A percentile compares a stretch with the other conserved stretches of the same genome.
Conservation (phyloP, 2,113 vertebrate genomes). For the Dolichallabes microphthalmus region DNA sequence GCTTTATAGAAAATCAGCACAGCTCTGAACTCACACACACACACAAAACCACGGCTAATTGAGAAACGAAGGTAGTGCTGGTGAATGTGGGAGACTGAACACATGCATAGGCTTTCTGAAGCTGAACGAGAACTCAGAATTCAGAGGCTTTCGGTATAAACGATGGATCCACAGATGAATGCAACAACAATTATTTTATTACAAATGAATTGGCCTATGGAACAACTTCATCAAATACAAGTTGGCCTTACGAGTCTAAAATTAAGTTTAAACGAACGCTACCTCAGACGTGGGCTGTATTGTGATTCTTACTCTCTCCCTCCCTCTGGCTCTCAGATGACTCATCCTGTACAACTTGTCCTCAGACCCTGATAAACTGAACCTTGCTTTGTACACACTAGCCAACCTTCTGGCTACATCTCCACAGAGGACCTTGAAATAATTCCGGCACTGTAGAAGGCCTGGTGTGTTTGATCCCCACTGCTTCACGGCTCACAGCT, state of each 20-base stretch:
- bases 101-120: conserved; percentile 23
- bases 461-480: conserved; percentile 46
- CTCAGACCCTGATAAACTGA: conserved; percentile 41
- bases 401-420: conserved; percentile 41
- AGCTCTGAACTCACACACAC: conserved; percentile 4
- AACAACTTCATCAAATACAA: conserved; percentile 45
- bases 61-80: conserved; percentile 37
- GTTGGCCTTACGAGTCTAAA: conserved; percentile 52
- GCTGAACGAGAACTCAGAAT: conserved; percentile 49
- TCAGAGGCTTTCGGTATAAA: conserved; percentile 52
- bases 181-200: conserved; percentile 62
- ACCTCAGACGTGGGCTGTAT: conserved; percentile 26
- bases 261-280: conserved; percentile 50
- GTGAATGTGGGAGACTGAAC: conserved; percentile 34
- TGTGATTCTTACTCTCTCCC: conserved; percentile 28
- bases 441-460: conserved; percentile 55
- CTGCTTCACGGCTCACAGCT: conserved; percentile 80
- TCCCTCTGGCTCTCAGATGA: conserved; percentile 33
- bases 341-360: conserved; percentile 39
- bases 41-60: conserved; percentile 42
- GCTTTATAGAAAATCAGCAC: conserved; percentile 46
- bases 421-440: conserved; percentile 45
- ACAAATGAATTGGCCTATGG: conserved; percentile 56
- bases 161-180: conserved; percentile 54
- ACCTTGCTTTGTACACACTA: conserved; percentile 36